Evolutionary conservation across 1,140 invertebrate genomes (phyloP).

Genomic region (Pentalonia nigronervosa): DNA sequence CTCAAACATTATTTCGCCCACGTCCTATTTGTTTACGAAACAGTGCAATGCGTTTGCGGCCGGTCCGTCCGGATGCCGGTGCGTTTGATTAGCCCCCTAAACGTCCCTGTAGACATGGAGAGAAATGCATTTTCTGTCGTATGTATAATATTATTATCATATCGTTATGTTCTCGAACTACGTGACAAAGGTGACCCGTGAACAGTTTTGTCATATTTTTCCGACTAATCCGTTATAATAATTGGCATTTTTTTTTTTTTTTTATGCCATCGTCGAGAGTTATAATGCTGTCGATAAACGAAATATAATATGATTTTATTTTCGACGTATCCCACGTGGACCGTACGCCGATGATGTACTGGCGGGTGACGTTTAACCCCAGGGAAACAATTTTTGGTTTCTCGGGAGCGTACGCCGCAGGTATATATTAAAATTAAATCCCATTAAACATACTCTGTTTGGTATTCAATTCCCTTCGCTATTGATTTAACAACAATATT

Average conservation of each 20-base stretch:
- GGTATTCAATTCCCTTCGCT: background rate
- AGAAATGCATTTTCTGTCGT: background rate
- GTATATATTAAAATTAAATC: background rate
- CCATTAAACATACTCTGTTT: constrained; percentile 7
- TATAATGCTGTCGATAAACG: background rate
- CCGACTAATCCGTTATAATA: background rate
- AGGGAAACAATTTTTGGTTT: background rate
- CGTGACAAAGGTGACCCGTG: background rate
- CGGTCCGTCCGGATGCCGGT: background rate
- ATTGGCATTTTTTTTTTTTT: background rate
- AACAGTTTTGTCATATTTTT: background rate
- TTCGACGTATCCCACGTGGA: background rate
- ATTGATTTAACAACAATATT: constrained; percentile 30
- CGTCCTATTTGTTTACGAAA: constrained; percentile 37
- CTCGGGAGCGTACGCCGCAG: background rate
- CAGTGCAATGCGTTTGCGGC: background rate
- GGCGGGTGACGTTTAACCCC: background rate
- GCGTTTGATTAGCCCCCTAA: background rate
- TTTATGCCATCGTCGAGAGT: background rate
- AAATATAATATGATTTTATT: constrained; percentile 13
- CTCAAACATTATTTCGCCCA: constrained; percentile 27
- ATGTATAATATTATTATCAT: background rate
- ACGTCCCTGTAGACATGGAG: background rate
- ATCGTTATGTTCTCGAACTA: background rate
- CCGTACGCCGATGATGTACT: background rate